Evolutionary conservation across 1,140 invertebrate species (phyloP), one percentile per base, ranked within the genome.

Genomic region (Goniozus legneri): DNA sequence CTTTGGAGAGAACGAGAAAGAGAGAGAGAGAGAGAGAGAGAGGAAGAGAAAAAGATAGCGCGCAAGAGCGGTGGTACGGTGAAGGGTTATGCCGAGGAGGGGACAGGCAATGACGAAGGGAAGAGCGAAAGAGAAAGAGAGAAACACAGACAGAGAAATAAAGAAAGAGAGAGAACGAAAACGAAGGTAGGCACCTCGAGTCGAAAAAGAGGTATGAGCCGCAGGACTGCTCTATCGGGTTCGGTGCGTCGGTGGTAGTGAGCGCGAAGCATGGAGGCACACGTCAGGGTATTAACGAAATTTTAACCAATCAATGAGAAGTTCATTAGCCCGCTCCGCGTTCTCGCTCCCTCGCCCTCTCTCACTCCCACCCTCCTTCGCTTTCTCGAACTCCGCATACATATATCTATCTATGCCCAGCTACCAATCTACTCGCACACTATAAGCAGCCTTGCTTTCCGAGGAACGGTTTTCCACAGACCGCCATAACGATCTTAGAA

Each of bases 281-380:
- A 20, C 50, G 65, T 71, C 67, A 52, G 64, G 62, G 70, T 70
- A 73, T 75, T 68, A 70, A 68, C 73, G 64, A 73, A 73, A 72
- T 71, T 73, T 73, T 66, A 71, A 71, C 66, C 69, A 73, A 74
- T 75, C 69, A 73, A 75, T 74, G 71, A 69, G 68, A 66, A 73
- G 71, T 74, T 75, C 70, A 74, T 75, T 75, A 75, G 69, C 62
- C 65, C 57, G 54, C 55, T 32, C 50, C 44, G 48, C 57, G 50
- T 50, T 59, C 55, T 14, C 49, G 21, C 50, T 41, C 56, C 52
- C 56, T 54, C 50, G 52, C 46, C 27, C 52, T 46, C 55, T 52
- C 52, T 50, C 50, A 52, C 49, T 57, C 39, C 35, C 47, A 51
- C 47, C 55, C 44, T 56, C 52, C 46, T 52, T 46, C 40, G 50